Percentiles rank a stretch among this genome's conserved stretches.
These are phyloP conservation scores for Caranx ignobilis DNA, from an alignment of 2,113 vertebrate species.

Conservation along the genomic window DNA sequence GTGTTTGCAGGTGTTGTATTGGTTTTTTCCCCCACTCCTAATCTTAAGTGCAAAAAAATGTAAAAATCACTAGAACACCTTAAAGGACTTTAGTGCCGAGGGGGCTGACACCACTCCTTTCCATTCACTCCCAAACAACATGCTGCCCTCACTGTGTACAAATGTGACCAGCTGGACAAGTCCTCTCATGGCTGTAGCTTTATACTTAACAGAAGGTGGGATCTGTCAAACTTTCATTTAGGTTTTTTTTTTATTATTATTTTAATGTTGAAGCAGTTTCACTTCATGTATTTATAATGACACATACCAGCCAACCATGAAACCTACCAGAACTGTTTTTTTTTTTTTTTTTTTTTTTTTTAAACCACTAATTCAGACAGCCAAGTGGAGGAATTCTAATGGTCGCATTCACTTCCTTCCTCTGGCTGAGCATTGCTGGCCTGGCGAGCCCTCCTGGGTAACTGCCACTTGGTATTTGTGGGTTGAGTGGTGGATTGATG, in stretches of 20 bases:
- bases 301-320: not conserved
- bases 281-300: not conserved
- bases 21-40: too few species aligned
- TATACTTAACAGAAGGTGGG: not conserved
- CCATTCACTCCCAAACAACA: not conserved
- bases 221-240: not conserved
- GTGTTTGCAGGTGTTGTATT: too few species aligned
- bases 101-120: too few species aligned
- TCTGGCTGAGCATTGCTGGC: conserved; percentile 9
- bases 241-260: not conserved
- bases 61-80: not conserved
- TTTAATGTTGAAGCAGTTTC: not conserved
- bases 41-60: not conserved
- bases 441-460: conserved; percentile 34
- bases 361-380: conserved; percentile 9
- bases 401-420: conserved; percentile 36
- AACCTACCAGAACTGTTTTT: conserved; percentile 28
- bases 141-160: not conserved
- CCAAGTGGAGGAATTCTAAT: conserved; percentile 49
- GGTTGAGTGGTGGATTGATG: conserved; percentile 56
- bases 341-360: conserved; percentile 5
- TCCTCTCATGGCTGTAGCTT: not conserved
- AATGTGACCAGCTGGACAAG: not conserved
- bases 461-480: conserved; percentile 53
- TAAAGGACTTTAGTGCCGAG: too few species aligned